A percentile compares a stretch with the other conserved stretches of the same genome.
These are phyloP conservation scores for Perizoma flavofasciatum DNA, from an alignment of 2,888 invertebrate species.

Conservation along the genomic window DNA sequence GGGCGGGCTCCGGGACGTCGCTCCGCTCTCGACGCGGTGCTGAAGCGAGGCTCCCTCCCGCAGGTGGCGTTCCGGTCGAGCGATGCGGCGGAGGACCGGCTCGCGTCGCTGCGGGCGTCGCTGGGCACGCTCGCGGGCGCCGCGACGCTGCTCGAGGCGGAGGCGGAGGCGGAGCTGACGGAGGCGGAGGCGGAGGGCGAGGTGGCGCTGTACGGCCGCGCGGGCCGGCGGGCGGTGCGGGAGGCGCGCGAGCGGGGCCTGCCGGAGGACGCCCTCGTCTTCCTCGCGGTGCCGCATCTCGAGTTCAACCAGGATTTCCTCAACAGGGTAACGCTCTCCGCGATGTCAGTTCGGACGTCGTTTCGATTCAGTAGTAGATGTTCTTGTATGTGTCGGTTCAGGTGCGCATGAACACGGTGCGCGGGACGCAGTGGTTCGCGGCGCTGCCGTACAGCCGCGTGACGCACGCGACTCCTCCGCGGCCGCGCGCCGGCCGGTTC, in stretches of 20 bases:
- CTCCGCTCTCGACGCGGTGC: constrained; percentile 34
- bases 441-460: constrained; percentile 96
- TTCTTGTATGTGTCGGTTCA: constrained; percentile 50
- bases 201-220: constrained; percentile 11
- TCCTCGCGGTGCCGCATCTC: constrained; percentile 87
- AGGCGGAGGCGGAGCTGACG: constrained; percentile 26
- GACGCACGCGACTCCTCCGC: constrained; percentile 86
- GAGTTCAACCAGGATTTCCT: constrained; percentile 93
- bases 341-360: too few relatives aligned
- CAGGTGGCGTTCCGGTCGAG: constrained; percentile 4
- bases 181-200: constrained; percentile 21
- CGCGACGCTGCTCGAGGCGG: constrained; percentile 27
- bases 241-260: constrained; percentile 56
- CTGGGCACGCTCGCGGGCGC: constrained; percentile 12
- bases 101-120: constrained; percentile 34
- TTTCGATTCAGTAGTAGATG: background rate
- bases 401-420: constrained; percentile 97
- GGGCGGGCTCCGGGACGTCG: constrained; percentile 1
- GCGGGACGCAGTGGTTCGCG: constrained; percentile 93
- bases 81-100: constrained; percentile 6
- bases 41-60: too few relatives aligned
- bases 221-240: constrained; percentile 79
- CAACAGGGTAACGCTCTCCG: constrained; percentile 86
- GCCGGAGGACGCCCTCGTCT: constrained; percentile 88
- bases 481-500: constrained; percentile 84